Percentiles rank a stretch among this genome's conserved stretches.
Conservation (phyloP, 2,888 invertebrate genomes). For the Drosophila incognita region DNA sequence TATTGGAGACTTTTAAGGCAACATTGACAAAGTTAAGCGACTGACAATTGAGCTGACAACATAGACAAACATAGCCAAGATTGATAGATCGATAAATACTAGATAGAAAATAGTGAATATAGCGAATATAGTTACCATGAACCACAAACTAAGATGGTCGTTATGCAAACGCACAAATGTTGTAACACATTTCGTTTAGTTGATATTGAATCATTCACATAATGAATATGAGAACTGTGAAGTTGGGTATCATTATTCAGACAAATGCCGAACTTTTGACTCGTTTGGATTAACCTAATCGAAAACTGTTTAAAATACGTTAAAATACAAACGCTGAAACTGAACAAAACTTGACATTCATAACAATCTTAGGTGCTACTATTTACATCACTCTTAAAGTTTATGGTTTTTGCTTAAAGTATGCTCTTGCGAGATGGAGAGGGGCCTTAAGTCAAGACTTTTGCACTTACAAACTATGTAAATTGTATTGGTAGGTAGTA, state of each 20-base stretch:
- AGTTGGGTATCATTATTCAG: not conserved
- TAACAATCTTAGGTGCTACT: conserved; percentile 6
- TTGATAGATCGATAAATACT: not conserved
- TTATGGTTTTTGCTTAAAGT: conserved; percentile 27
- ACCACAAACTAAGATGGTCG: conserved; percentile 35
- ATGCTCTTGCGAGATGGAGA: not conserved
- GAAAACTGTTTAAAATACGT: not conserved
- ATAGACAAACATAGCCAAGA: conserved; percentile 5
- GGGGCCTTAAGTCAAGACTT: conserved; percentile 14
- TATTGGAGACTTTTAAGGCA: conserved; percentile 39
- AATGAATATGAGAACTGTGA: not conserved
- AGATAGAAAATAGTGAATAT: not conserved
- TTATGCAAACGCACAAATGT: not conserved
- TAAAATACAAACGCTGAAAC: not conserved
- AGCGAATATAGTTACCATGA: conserved; percentile 39
- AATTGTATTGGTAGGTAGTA: conserved; percentile 61
- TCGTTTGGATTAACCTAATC: not conserved
- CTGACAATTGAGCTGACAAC: conserved; percentile 15
- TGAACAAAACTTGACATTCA: not conserved
- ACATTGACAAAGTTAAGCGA: conserved; percentile 1
- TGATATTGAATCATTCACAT: not conserved
- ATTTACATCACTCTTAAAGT: conserved; percentile 2
- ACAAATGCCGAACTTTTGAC: not conserved
- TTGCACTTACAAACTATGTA: conserved; percentile 70
- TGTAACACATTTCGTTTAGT: not conserved